Percentiles rank a stretch among this genome's conserved stretches.
Evolutionary conservation across 2,888 invertebrate species (phyloP).

Genomic region (Cephonodes hylas): DNA sequence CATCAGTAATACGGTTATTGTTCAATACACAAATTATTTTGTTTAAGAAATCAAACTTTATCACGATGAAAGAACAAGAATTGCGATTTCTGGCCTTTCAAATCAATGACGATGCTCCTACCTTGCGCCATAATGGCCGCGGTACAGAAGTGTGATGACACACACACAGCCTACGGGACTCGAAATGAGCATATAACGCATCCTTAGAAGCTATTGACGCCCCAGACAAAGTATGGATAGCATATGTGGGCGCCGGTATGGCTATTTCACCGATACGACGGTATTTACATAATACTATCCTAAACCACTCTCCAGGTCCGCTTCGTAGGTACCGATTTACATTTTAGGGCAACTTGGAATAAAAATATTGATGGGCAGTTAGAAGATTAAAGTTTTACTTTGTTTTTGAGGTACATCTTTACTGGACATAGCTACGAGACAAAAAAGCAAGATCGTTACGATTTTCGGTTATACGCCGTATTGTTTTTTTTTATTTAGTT

Average conservation of each 20-base stretch:
- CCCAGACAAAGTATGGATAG: slow-evolving; percentile 22
- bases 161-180: slow-evolving; percentile 22
- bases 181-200: slow-evolving; percentile 37
- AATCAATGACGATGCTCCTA: not conserved
- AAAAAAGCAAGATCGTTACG: too few species aligned
- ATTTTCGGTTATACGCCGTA: too few species aligned
- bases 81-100: not conserved
- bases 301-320: not conserved
- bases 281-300: not conserved
- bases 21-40: too few species aligned
- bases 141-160: slow-evolving; percentile 31
- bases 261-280: not conserved
- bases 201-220: slow-evolving; percentile 34
- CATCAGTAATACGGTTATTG: too few species aligned
- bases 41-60: too few species aligned
- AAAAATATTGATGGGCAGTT: too few species aligned
- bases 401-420: too few species aligned
- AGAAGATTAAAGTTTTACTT: too few species aligned
- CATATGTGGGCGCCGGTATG: slow-evolving; percentile 8
- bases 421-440: too few species aligned
- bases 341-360: too few species aligned
- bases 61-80: not conserved
- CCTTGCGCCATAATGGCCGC: not conserved
- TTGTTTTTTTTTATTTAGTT: too few species aligned
- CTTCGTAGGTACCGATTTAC: too few species aligned